Conservation (phyloP, 2,797 vertebrate species). For the Chromobotia macracanthus region DNA sequence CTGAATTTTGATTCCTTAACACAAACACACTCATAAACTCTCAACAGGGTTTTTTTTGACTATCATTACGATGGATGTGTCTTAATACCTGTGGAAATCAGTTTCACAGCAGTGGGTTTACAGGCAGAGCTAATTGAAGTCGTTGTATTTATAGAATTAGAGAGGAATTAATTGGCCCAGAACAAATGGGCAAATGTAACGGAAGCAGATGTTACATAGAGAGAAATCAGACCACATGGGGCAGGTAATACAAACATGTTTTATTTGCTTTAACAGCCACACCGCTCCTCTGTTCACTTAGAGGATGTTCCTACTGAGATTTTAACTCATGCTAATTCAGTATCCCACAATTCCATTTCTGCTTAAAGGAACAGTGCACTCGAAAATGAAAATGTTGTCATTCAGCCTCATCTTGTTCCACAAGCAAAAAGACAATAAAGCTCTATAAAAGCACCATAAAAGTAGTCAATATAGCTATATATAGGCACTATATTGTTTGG, state of each 20-base stretch:
- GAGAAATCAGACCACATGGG: slow-evolving; percentile 43
- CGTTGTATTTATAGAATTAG: slow-evolving; percentile 74
- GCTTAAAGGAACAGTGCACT: not conserved
- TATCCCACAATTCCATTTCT: not conserved
- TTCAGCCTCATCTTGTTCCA: too few relatives aligned
- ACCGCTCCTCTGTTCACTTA: slow-evolving; percentile 61
- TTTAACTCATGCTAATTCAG: slow-evolving; percentile 60
- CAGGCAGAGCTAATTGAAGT: slow-evolving; percentile 71
- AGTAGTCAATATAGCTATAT: too few relatives aligned
- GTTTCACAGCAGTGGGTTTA: slow-evolving; percentile 68
- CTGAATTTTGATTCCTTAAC: slow-evolving; percentile 12
- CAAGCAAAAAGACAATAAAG: too few relatives aligned
- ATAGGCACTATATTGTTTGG: too few relatives aligned
- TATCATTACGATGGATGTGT: slow-evolving; percentile 56
- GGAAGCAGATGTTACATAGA: slow-evolving; percentile 52
- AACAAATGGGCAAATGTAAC: slow-evolving; percentile 62
- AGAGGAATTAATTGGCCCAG: slow-evolving; percentile 68
- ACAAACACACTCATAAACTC: slow-evolving; percentile 19
- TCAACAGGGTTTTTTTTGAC: slow-evolving; percentile 44
- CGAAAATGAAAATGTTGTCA: not conserved
- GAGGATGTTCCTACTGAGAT: slow-evolving; percentile 58
- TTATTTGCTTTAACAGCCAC: slow-evolving; percentile 57
- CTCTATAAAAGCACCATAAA: too few relatives aligned
- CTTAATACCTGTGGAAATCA: slow-evolving; percentile 73
- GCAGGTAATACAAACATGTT: slow-evolving; percentile 63